Evolutionary conservation across 64 coral and sea anemone species (phyloP).

Genomic region (Montipora foliosa): DNA sequence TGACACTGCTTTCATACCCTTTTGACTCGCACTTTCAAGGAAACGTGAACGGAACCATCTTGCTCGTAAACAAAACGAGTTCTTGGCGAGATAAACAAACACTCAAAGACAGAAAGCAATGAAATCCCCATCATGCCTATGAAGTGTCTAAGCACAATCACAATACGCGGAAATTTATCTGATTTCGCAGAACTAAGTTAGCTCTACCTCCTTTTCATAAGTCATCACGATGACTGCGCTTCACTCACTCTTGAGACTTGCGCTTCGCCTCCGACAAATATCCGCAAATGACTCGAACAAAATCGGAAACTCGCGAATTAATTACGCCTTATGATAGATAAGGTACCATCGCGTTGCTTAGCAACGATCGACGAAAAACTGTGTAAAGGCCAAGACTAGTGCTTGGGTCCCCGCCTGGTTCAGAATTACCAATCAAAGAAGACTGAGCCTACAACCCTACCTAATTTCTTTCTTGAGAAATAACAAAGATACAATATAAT

Average conservation of each 20-base stretch:
- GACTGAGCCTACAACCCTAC: constrained; percentile 13
- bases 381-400: not conserved
- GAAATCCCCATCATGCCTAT: too few species aligned
- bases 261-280: not conserved
- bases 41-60: too few species aligned
- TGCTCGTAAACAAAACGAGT: too few species aligned
- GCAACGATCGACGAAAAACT: constrained; percentile 1
- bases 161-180: not conserved
- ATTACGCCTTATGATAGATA: not conserved
- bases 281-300: not conserved
- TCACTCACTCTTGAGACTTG: not conserved
- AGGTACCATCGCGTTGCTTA: constrained; percentile 1
- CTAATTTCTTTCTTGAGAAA: constrained; percentile 43
- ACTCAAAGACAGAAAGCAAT: too few species aligned
- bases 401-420: not conserved
- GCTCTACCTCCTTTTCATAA: constrained; percentile 32
- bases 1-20: too few species aligned
- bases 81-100: too few species aligned
- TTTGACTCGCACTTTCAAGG: too few species aligned
- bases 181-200: not conserved
- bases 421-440: not conserved
- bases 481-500: constrained; percentile 61
- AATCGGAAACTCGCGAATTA: not conserved
- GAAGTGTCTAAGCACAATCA: not conserved
- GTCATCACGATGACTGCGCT: not conserved